Evolutionary conservation across 2,113 vertebrate species (phyloP).

Genomic region (Mormoops blainvillei): DNA sequence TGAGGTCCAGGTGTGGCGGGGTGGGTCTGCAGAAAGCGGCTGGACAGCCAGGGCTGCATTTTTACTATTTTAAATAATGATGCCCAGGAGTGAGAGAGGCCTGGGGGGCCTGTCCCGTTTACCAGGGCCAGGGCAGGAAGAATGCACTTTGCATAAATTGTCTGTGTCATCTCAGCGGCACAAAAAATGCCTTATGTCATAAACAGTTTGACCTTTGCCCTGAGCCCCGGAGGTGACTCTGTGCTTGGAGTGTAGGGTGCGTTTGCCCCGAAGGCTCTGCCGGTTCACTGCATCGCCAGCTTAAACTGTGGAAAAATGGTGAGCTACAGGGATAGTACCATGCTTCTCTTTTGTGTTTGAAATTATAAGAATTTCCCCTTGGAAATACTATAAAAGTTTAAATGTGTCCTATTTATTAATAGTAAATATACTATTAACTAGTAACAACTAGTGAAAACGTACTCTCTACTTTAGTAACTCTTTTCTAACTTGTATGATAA

Average conservation of each 20-base stretch:
- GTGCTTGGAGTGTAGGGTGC: not conserved
- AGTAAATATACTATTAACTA: not conserved
- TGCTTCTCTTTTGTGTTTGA: not conserved
- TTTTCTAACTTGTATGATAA: not conserved
- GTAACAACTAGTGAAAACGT: not conserved
- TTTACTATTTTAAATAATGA: not conserved
- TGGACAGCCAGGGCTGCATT: too few species aligned
- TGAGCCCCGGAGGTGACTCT: not conserved
- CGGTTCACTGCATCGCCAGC: too few species aligned
- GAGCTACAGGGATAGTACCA: too few species aligned
- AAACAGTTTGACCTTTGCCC: not conserved
- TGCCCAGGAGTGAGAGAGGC: not conserved
- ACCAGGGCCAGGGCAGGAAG: not conserved
- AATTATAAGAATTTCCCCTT: not conserved
- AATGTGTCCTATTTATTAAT: not conserved
- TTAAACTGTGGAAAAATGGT: too few species aligned
- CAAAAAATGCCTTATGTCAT: fast-evolving
- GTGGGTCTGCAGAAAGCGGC: too few species aligned
- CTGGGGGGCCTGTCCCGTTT: not conserved
- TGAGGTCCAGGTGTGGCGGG: not conserved
- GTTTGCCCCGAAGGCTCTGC: too few species aligned
- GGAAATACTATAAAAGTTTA: not conserved
- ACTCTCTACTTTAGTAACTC: not conserved
- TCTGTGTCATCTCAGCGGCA: fast-evolving
- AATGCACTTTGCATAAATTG: fast-evolving